Evolutionary conservation across 2,113 vertebrate genomes (phyloP), one percentile per base, ranked within the genome.

Genomic region (Gobius niger): DNA sequence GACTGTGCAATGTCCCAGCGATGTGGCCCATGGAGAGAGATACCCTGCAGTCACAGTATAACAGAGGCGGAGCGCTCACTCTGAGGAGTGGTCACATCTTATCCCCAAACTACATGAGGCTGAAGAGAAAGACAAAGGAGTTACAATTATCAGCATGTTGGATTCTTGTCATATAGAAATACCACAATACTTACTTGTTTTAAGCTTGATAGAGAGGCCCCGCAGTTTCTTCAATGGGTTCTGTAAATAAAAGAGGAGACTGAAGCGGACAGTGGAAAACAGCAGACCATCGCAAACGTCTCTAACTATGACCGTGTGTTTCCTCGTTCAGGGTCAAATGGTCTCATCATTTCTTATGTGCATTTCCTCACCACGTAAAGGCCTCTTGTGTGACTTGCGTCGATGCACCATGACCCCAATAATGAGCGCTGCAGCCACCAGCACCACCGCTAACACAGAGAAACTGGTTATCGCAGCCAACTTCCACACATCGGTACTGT

Each of bases 201-300:
- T 88, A 93, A 64, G 90, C 89, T 81, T 91, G 91, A 86, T 92
- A 93, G 77, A 93, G 92, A 53, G 93, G 93, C 83, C 93, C 93
- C 0, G 91, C 91, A 1, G 93, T 93, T 80, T 93, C 93, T 64
- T 93, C 93, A 14, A 93, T 93, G 7, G 93, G 93, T 78, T 93
- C 93, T 93, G 87, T 18, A 63, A 60, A 47, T 50, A 24, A 73
- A 65, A 46, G 56, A 51, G 46, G 47, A 70, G 5, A 70, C 16
- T 49, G 9, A 65, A 15, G 40, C 42, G 57, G 47, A 54, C 18
- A 11, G 8, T 16, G 7, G 14, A 13, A 9, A 6, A 54, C 19
- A 10, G 53, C 51, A 19, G 3, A 56, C 53, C 53, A 24, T 19
- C 19, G 11, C 53, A 12, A 34, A 56, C 51, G 7, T 54, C 18